phyloP scores from a whole-genome alignment of 2,888 invertebrate species.

The Bellardia pandia region DNA sequence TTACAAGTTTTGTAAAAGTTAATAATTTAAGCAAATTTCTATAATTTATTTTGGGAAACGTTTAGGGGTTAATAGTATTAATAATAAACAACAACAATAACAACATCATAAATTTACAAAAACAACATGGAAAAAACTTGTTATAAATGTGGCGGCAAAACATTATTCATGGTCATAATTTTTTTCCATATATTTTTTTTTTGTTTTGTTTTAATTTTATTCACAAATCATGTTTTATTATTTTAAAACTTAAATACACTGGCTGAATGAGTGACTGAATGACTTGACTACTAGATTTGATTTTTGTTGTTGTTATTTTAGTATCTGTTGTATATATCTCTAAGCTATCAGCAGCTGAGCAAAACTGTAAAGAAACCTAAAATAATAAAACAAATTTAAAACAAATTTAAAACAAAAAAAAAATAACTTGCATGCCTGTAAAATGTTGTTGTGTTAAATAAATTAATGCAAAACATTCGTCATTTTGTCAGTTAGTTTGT shows the following conservation, averaged over 20 bases:
- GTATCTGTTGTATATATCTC: constrained; percentile 32
- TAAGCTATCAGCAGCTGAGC: constrained; percentile 46
- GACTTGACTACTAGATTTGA: constrained; percentile 55
- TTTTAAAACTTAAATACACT: constrained; percentile 63
- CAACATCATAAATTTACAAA: constrained; percentile 30
- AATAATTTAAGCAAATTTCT: too few species aligned
- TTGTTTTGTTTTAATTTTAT: constrained; percentile 67
- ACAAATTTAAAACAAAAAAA: too few species aligned
- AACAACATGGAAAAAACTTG: constrained; percentile 65
- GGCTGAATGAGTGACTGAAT: constrained; percentile 26
- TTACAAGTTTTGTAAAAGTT: too few species aligned
- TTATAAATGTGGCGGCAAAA: constrained; percentile 73
- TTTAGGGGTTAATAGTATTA: neutral
- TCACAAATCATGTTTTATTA: constrained; percentile 72
- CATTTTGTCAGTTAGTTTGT: constrained; percentile 73
- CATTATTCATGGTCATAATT: constrained; percentile 75
- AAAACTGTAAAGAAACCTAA: constrained; percentile 18
- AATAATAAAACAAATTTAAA: constrained; percentile 14
- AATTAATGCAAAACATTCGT: constrained; percentile 72
- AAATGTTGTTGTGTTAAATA: constrained; percentile 54
- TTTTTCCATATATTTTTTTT: too few species aligned
- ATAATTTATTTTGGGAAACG: too few species aligned
- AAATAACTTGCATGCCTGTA: constrained; percentile 42
- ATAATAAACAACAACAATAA: constrained; percentile 21
- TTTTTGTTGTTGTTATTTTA: constrained; percentile 12